Percentiles rank a stretch among this genome's conserved stretches.
Conservation (phyloP, 2,888 invertebrate species). For the Pollenia angustigena region DNA sequence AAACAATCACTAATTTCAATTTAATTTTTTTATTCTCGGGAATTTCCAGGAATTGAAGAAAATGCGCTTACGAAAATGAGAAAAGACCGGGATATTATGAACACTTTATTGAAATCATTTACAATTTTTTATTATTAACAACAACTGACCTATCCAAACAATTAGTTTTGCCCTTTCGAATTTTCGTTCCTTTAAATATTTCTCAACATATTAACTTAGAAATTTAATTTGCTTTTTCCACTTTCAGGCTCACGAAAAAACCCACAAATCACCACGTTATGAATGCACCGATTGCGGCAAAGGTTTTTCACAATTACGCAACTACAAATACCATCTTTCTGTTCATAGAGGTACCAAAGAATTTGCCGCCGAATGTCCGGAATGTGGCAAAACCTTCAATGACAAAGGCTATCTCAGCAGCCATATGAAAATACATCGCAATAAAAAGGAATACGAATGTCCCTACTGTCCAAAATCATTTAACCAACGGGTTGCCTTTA, state of each 20-base stretch:
- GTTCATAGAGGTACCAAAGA: slow-evolving; percentile 93
- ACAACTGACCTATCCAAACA: too few relatives aligned
- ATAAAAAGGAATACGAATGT: slow-evolving; percentile 92
- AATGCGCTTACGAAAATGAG: too few relatives aligned
- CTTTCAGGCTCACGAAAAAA: slow-evolving; percentile 83
- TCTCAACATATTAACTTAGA: background rate
- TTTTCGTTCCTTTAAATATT: background rate
- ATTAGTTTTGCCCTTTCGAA: too few relatives aligned
- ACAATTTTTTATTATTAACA: too few relatives aligned
- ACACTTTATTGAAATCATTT: too few relatives aligned
- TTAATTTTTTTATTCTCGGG: too few relatives aligned
- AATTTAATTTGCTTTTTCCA: background rate
- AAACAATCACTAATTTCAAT: too few relatives aligned
- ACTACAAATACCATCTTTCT: slow-evolving; percentile 93
- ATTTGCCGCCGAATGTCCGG: slow-evolving; percentile 89
- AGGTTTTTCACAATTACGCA: slow-evolving; percentile 92
- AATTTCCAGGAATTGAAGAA: too few relatives aligned
- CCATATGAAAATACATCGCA: slow-evolving; percentile 93
- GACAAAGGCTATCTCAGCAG: slow-evolving; percentile 93
- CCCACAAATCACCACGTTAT: slow-evolving; percentile 85
- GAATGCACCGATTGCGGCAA: slow-evolving; percentile 92
- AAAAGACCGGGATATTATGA: too few relatives aligned
- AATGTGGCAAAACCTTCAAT: slow-evolving; percentile 93
- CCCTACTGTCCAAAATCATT: slow-evolving; percentile 92
- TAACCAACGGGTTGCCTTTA: slow-evolving; percentile 94